phyloP scores from a whole-genome alignment of 1,140 invertebrate species.

The Ceratitis capitata region DNA sequence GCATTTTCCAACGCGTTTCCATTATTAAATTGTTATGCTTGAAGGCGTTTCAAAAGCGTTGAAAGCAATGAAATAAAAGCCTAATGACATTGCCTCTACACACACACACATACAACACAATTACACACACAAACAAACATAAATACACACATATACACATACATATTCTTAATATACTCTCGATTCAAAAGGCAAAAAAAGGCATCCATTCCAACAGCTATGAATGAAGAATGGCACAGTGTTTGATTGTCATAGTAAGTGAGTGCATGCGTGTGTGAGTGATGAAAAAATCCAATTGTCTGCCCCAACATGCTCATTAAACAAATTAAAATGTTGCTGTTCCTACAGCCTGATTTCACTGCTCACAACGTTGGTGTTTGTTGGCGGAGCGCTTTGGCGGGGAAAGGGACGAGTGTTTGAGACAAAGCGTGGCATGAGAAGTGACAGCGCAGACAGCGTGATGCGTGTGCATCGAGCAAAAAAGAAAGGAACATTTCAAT shows the following conservation, averaged over 20 bases:
- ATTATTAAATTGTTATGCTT: conserved; percentile 46
- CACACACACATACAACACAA: neutral
- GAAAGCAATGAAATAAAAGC: conserved; percentile 38
- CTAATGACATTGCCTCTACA: conserved; percentile 25
- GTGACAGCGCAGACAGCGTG: neutral
- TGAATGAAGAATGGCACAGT: neutral
- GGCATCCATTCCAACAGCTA: neutral
- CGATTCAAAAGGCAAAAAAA: neutral
- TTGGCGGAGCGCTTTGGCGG: neutral
- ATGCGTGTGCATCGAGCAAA: neutral
- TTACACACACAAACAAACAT: neutral
- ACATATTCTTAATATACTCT: neutral
- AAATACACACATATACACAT: neutral
- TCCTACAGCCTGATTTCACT: neutral
- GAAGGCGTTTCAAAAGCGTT: conserved; percentile 41
- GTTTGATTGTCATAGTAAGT: neutral
- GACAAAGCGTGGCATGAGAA: neutral
- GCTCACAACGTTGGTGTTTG: neutral
- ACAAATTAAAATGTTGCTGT: conserved; percentile 42
- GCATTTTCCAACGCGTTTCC: conserved; percentile 33
- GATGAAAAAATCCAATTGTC: conserved; percentile 37
- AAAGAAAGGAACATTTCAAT: conserved; percentile 2
- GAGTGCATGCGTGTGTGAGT: neutral
- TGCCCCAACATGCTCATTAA: conserved; percentile 42
- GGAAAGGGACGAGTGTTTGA: too few species aligned